phyloP scores from a whole-genome alignment of 2,113 vertebrate genomes.

The Gorilla gorilla region DNA sequence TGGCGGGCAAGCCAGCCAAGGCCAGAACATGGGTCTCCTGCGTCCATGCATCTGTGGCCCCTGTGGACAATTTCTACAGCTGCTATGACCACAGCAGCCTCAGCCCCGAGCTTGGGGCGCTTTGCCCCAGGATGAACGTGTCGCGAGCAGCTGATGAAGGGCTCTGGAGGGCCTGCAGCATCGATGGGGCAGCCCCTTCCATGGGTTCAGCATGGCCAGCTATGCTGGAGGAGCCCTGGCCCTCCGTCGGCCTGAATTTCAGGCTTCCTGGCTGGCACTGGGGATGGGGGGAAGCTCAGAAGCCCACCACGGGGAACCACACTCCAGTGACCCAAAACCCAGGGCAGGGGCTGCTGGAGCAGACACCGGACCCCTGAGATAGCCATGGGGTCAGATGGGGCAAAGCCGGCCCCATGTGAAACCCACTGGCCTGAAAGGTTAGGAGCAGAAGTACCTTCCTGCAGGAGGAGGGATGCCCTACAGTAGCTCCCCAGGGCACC shows the following conservation, averaged over 20 bases:
- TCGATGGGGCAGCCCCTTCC: neutral
- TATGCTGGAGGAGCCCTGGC: accelerated
- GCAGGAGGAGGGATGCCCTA: no score
- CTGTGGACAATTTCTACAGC: accelerated
- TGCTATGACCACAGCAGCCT: accelerated
- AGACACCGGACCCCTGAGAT: neutral
- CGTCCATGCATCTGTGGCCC: accelerated
- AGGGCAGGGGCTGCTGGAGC: neutral
- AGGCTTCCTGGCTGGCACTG: accelerated
- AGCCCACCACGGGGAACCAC: accelerated
- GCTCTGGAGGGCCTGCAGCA: accelerated
- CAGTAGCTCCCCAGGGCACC: accelerated
- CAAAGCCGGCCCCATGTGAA: accelerated
- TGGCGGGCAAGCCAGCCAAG: accelerated
- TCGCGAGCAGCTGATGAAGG: accelerated
- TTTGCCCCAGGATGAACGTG: neutral
- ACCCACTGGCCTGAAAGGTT: accelerated
- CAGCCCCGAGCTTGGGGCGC: accelerated
- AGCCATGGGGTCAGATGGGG: accelerated
- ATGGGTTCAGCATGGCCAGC: neutral
- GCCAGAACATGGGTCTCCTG: accelerated
- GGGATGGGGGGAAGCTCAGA: neutral
- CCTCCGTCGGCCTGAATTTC: neutral
- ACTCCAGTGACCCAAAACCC: neutral
- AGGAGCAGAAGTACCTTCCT: neutral